Conservation (phyloP, 2,797 vertebrate species). For the Myotis vivesi region DNA sequence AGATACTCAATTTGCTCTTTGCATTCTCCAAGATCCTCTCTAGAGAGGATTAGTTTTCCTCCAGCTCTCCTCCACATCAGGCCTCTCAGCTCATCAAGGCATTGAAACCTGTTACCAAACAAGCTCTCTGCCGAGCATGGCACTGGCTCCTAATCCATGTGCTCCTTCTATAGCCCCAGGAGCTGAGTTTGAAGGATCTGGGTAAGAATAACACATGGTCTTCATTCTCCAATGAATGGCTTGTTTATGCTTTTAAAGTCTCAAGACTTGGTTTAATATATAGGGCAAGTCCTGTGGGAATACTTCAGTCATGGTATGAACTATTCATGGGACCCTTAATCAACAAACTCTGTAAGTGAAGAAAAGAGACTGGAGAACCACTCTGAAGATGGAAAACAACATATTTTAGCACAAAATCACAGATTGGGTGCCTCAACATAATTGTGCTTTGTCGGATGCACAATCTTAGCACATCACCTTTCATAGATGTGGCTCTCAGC, state of each 20-base stretch:
- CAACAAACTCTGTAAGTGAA: not conserved
- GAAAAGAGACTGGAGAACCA: not conserved
- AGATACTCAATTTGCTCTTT: slow-evolving; percentile 1
- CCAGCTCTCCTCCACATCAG: not conserved
- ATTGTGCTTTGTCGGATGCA: not conserved
- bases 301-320: not conserved
- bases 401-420: not conserved
- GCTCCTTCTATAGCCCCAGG: not conserved
- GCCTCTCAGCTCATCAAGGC: not conserved
- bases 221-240: not conserved
- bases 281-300: not conserved
- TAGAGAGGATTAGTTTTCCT: not conserved
- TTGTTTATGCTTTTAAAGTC: not conserved
- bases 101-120: not conserved
- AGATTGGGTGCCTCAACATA: not conserved
- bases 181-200: not conserved
- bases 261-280: not conserved
- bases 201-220: not conserved
- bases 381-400: not conserved
- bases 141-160: not conserved
- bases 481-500: not conserved
- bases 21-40: not conserved
- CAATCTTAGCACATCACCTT: not conserved
- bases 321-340: not conserved
- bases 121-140: not conserved